phyloP scores from a whole-genome alignment of 1,140 invertebrate genomes.

The Subanguina moxae region DNA sequence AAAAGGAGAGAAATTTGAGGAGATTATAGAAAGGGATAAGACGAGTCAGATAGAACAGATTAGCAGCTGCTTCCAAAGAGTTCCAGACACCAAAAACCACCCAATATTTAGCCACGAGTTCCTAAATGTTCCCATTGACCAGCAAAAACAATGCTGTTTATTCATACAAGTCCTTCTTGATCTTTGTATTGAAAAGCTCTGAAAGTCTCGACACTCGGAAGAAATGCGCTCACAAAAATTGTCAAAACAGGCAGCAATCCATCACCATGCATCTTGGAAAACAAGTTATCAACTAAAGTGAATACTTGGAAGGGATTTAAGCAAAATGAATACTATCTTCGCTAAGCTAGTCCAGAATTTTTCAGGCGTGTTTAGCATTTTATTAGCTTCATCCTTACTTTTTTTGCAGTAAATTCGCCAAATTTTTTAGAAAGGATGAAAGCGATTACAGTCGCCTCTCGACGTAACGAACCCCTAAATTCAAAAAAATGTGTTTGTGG shows the following conservation, averaged over 20 bases:
- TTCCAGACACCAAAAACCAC: slow-evolving; percentile 6
- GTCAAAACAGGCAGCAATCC: background rate
- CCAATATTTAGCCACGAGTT: slow-evolving; percentile 1
- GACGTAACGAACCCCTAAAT: no score
- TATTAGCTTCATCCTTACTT: no score
- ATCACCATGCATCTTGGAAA: background rate
- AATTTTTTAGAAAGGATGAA: no score
- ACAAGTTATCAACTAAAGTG: background rate
- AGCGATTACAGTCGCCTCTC: no score
- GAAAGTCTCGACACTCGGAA: background rate
- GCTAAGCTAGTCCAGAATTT: no score
- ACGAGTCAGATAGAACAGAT: background rate
- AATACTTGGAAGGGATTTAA: no score
- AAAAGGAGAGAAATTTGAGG: background rate
- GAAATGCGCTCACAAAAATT: background rate
- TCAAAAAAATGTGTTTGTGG: no score
- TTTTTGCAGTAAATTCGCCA: no score
- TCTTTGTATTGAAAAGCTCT: background rate
- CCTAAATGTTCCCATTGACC: background rate
- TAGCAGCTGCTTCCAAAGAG: background rate
- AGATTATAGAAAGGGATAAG: background rate
- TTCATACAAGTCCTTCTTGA: background rate
- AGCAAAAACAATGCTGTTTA: background rate
- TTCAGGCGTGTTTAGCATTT: no score
- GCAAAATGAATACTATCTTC: no score